Evolutionary conservation across 2,113 vertebrate genomes (phyloP).

Genomic region (Elephas maximus): DNA sequence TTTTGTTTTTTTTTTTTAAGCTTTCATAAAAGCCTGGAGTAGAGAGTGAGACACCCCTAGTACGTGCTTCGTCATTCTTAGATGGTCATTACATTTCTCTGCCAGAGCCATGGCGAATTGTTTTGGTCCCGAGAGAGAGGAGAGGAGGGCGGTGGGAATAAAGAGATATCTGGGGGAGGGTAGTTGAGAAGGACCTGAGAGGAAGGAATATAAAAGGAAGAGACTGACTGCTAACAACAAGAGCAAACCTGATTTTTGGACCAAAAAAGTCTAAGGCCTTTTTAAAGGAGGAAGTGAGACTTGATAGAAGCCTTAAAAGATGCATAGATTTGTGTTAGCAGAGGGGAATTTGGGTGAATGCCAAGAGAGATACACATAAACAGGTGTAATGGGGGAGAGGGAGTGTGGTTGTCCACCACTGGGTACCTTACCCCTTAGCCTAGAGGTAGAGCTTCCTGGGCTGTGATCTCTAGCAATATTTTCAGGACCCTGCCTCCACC

Average conservation of each 20-base stretch:
- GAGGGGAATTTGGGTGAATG: not conserved
- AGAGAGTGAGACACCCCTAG: not conserved
- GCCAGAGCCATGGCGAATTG: not conserved
- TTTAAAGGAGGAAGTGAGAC: not conserved
- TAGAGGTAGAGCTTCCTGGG: not conserved
- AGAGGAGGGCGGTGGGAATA: not conserved
- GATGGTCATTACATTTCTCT: not conserved
- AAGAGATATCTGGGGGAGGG: not conserved
- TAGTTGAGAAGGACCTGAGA: not conserved
- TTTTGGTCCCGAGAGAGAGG: not conserved
- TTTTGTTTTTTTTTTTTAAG: not conserved
- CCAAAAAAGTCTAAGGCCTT: not conserved
- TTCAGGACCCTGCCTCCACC: not conserved
- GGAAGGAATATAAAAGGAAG: not conserved
- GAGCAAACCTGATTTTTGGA: not conserved
- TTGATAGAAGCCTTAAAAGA: not conserved
- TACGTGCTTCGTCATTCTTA: not conserved
- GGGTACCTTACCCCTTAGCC: not conserved
- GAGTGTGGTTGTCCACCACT: no score
- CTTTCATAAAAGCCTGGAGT: not conserved
- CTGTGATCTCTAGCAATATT: not conserved
- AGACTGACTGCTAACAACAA: not conserved
- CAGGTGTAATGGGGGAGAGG: accelerated
- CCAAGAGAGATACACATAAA: not conserved
- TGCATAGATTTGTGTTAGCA: not conserved